Evolutionary conservation across 2,113 vertebrate genomes (phyloP), one percentile per base, ranked within the genome.

Genomic region (Crotalus viridis): DNA sequence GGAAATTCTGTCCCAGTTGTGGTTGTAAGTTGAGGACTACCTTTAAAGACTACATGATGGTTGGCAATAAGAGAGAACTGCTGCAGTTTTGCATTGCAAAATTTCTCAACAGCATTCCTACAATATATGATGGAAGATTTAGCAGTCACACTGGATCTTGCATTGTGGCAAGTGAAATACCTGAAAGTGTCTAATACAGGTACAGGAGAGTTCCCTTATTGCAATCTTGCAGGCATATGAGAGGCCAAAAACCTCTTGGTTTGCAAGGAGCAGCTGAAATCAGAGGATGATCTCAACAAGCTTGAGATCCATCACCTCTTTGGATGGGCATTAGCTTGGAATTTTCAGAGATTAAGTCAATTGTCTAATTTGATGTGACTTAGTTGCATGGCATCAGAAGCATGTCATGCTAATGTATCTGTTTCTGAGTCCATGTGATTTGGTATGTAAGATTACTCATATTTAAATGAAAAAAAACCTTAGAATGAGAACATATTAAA

Each of bases 101-200:
- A 24, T n/a, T 61, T 89, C 48, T 91, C 88, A n/a, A 10, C 52
- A 19, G 10, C 17, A 10, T 24, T 89, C 52, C n/a, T 91, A 0
- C 88, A 1, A 85, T 90, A 39, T 87, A 51, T 33, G 33, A 5
- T 10, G 12, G 1, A 0, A 0, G 33, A 1, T 0, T 0, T n/a
- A 52, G 1, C 1, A 59, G 9, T 21, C 26, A 8, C 52, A 3
- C 52, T 26, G 46, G 43, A 81, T 55, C 5, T 86, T 3, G 91
- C 91, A 39, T 89, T 54, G 26, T 69, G 19, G 1, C 8, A 59
- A 26, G 57, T 28, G 56, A 26, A 17, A 28, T 1, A 61, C 12
- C 57, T 43, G 39, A 64, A 89, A 19, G 33, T 21, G 24, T 51
- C 43, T 51, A 19, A 46, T 9, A 69, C 12, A 69, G 28, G n/a